These are phyloP conservation scores for Drosophila quinaria DNA, from an alignment of 2,888 invertebrate species.

Conservation along the genomic window DNA sequence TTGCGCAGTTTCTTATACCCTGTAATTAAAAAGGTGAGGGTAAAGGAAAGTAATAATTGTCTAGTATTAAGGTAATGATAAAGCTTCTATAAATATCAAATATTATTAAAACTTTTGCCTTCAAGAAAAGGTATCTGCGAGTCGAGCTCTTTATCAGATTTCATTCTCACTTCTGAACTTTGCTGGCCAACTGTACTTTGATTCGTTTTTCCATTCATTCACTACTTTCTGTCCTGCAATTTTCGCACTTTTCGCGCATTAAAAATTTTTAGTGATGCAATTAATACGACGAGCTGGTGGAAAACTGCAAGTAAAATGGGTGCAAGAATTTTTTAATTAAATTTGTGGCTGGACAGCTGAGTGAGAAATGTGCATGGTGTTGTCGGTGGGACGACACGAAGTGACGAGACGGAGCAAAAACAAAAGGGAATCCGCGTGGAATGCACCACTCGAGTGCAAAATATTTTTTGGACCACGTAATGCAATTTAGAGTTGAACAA, in stretches of 20 bases:
- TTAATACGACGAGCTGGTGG: constrained; percentile 61
- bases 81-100: no score
- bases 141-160: not conserved
- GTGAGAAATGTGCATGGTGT: constrained; percentile 61
- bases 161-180: constrained; percentile 13
- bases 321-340: constrained; percentile 79
- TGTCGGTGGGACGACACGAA: not conserved
- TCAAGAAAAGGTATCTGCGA: not conserved
- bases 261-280: constrained; percentile 77
- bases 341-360: constrained; percentile 77
- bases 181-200: constrained; percentile 59
- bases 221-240: constrained; percentile 63
- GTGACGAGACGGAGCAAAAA: not conserved
- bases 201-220: constrained; percentile 52
- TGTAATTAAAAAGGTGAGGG: not conserved
- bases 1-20: constrained; percentile 16
- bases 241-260: constrained; percentile 79
- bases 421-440: constrained; percentile 15
- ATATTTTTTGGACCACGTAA: constrained; percentile 65
- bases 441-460: constrained; percentile 65
- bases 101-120: no score
- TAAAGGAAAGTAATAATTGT: not conserved
- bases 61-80: no score
- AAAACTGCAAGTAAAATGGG: constrained; percentile 55
- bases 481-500: constrained; percentile 68